Base-by-base conservation (phyloP, 37 sponge, comb jelly and placozoan genomes). In the Ephydatia muelleri region DNA sequence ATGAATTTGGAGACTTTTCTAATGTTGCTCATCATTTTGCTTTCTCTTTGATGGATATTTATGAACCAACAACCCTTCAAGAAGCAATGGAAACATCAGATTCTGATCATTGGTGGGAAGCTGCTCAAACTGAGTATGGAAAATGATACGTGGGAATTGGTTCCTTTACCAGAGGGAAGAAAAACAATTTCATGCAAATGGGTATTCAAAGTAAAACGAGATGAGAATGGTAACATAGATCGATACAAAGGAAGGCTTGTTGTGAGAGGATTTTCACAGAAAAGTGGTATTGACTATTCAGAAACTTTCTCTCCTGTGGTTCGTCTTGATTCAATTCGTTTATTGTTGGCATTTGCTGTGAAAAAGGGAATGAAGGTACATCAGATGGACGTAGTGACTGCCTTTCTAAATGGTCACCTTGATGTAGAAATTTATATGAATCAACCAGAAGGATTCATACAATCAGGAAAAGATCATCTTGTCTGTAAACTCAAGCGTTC, bases 361-460 rank as follows among this genome's bases (percentile, higher is more conserved):
- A 84, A 89, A 37, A 69, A 90, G 0, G 77, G 75, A 26, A 80
- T 90, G 82, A 29, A 66, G 11, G 27, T 89, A 49, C 89, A 89
- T 47, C 89, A 89, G n/a, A 83, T 89, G 85, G 85, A 89, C 38
- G 89, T 78, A 19, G 82, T 81, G 1, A 88, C 89, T 31, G 89
- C 89, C 16, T 88, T 88, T 64, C 78, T 88, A 49, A 88, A 88
- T 73, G 81, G 81, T 30, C 33, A 72, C 2, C 47, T 88, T 49
- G 43, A 82, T 29, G 88, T 82, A n/a, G 83, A 82, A 26, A 81
- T 88, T 22, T 86, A 80, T 75, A 86, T 86, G 81, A 31, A 88
- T 38, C 84, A 88, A 67, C 84, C n/a, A 84, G 11, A 67, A 82
- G 90, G 85, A 2, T 88, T 83, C 43, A 47, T 78, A 30, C 13